Conservation (phyloP, 2,888 invertebrate genomes). For the Lysandra coridon region DNA sequence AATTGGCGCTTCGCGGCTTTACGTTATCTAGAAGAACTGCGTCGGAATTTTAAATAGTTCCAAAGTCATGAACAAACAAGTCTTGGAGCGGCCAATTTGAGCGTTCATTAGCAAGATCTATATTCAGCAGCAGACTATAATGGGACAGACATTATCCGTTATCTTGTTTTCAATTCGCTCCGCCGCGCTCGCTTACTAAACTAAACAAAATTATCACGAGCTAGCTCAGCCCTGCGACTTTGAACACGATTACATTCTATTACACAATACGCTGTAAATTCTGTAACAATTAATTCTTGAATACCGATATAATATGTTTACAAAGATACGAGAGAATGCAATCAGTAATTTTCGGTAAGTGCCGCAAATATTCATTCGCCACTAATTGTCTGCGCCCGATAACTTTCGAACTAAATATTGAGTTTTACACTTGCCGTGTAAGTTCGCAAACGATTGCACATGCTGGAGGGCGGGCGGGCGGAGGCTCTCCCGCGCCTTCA, state of each 20-base stretch:
- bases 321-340: neutral
- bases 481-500: slow-evolving; percentile 50
- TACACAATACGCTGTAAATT: neutral
- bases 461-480: slow-evolving; percentile 35
- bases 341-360: neutral
- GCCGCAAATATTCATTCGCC: neutral
- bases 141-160: slow-evolving; percentile 18
- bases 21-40: slow-evolving; percentile 11
- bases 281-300: neutral
- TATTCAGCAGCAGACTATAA: slow-evolving; percentile 18
- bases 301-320: neutral
- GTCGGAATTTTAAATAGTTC: slow-evolving; percentile 10
- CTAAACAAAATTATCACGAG: slow-evolving; percentile 18
- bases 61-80: slow-evolving; percentile 16
- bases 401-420: slow-evolving; percentile 10
- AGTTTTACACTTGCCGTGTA: slow-evolving; percentile 37
- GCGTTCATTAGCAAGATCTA: slow-evolving; percentile 19
- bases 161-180: slow-evolving; percentile 22
- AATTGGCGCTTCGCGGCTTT: neutral
- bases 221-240: slow-evolving; percentile 3
- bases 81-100: neutral
- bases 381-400: slow-evolving; percentile 1
- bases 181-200: slow-evolving; percentile 2
- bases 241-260: neutral
- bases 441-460: slow-evolving; percentile 46